Conservation (phyloP, 2,888 invertebrate genomes). For the Idaea dimidiata region DNA sequence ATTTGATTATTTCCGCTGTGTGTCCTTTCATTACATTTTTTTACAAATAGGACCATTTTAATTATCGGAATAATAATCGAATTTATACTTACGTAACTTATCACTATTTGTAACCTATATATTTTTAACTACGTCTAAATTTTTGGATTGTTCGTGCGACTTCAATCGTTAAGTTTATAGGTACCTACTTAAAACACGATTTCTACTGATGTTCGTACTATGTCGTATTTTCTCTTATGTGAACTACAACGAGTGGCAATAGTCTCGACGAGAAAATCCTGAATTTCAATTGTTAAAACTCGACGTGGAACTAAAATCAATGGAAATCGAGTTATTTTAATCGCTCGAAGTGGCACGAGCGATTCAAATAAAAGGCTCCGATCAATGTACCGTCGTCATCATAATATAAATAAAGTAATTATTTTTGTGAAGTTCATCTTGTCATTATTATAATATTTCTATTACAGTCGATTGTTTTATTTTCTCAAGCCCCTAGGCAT, state of each 20-base stretch:
- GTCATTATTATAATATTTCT: constrained; percentile 67
- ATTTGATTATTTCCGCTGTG: constrained; percentile 11
- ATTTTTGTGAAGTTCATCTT: constrained; percentile 68
- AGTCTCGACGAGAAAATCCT: no score
- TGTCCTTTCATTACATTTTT: neutral
- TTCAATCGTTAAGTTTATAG: no score
- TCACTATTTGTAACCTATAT: constrained; percentile 15
- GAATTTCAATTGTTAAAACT: no score
- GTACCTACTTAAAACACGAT: no score
- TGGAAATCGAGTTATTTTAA: no score
- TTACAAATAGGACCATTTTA: neutral
- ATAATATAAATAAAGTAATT: constrained; percentile 42
- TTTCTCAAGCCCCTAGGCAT: constrained; percentile 9
- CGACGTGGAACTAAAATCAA: no score
- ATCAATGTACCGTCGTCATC: constrained; percentile 30
- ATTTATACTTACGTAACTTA: constrained; percentile 15
- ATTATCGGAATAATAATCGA: constrained; percentile 17
- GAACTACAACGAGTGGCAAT: no score
- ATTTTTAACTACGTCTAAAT: constrained; percentile 8
- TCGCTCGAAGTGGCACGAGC: no score
- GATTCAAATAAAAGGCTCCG: neutral
- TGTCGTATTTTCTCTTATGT: no score
- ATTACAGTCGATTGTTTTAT: constrained; percentile 46
- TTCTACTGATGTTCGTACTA: no score
- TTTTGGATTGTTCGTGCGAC: no score